Evolutionary conservation across 2,888 invertebrate species (phyloP).

Genomic region (Hoplodrina blanda): DNA sequence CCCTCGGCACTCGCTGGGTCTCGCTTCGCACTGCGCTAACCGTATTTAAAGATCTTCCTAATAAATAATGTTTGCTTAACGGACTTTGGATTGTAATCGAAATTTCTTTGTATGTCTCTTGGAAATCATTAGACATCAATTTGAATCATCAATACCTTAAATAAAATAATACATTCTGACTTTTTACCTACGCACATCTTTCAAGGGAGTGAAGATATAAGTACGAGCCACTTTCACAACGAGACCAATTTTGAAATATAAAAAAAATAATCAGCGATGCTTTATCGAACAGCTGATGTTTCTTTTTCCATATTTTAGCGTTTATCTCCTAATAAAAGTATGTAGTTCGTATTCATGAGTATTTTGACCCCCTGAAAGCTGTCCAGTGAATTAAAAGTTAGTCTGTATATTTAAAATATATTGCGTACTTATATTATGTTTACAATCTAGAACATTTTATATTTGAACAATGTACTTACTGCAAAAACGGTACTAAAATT

Average conservation of each 20-base stretch:
- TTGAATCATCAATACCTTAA: too few relatives aligned
- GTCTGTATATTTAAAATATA: not conserved
- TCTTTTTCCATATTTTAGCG: too few relatives aligned
- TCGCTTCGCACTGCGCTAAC: slow-evolving; percentile 4
- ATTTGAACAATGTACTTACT: slow-evolving; percentile 10
- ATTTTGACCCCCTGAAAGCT: not conserved
- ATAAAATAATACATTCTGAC: too few relatives aligned
- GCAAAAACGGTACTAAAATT: not conserved
- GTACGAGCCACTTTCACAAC: too few relatives aligned
- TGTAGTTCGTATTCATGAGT: not conserved
- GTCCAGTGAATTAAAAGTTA: not conserved
- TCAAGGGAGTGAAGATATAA: too few relatives aligned
- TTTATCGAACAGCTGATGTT: too few relatives aligned
- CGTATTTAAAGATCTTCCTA: slow-evolving; percentile 12
- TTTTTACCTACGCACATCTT: too few relatives aligned
- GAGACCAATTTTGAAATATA: too few relatives aligned
- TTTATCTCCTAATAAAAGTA: not conserved
- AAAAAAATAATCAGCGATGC: too few relatives aligned
- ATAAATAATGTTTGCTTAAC: slow-evolving; percentile 18
- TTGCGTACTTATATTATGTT: too few relatives aligned
- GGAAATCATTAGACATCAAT: too few relatives aligned
- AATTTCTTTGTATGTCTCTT: slow-evolving; percentile 15
- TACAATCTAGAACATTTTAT: slow-evolving; percentile 3
- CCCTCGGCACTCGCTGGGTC: slow-evolving; percentile 15
- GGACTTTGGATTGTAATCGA: slow-evolving; percentile 8